Evolutionary conservation across 2,797 vertebrate genomes (phyloP).

Genomic region (Paedocypris micromegethes): DNA sequence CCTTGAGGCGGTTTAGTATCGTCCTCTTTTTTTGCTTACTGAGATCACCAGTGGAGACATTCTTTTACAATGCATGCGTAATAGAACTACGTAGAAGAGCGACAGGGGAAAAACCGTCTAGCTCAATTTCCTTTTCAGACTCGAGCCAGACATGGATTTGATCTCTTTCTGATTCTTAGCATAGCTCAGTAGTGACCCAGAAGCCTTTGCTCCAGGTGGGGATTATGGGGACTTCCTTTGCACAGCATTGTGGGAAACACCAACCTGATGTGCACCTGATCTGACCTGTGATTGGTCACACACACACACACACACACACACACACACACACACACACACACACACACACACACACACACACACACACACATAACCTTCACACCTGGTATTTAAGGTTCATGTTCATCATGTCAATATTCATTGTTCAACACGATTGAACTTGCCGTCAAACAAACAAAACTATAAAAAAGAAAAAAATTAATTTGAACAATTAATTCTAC

Average conservation of each 20-base stretch:
- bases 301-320: slow-evolving; percentile 12
- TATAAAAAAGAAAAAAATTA: too few species aligned
- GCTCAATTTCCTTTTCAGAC: slow-evolving; percentile 37
- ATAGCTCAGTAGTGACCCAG: slow-evolving; percentile 17
- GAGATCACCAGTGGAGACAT: slow-evolving; percentile 14
- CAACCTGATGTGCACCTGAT: slow-evolving; percentile 40
- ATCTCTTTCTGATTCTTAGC: background rate
- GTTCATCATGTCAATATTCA: too few species aligned
- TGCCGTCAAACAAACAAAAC: too few species aligned
- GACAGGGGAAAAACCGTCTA: background rate
- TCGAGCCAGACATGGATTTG: slow-evolving; percentile 16
- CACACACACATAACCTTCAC: too few species aligned
- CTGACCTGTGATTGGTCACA: slow-evolving; percentile 20
- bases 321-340: too few species aligned
- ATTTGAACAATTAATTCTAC: too few species aligned
- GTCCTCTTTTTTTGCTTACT: background rate
- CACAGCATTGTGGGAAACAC: slow-evolving; percentile 23
- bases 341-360: background rate
- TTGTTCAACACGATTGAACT: too few species aligned
- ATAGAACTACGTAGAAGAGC: slow-evolving; percentile 11
- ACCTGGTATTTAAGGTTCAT: too few species aligned
- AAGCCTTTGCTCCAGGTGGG: slow-evolving; percentile 27
- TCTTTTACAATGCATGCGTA: slow-evolving; percentile 27
- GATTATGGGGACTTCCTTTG: slow-evolving; percentile 30
- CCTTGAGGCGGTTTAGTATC: background rate